Percentiles rank a stretch among this genome's conserved stretches.
Conservation (phyloP, 2,888 invertebrate genomes). For the Watsonalla cultraria region DNA sequence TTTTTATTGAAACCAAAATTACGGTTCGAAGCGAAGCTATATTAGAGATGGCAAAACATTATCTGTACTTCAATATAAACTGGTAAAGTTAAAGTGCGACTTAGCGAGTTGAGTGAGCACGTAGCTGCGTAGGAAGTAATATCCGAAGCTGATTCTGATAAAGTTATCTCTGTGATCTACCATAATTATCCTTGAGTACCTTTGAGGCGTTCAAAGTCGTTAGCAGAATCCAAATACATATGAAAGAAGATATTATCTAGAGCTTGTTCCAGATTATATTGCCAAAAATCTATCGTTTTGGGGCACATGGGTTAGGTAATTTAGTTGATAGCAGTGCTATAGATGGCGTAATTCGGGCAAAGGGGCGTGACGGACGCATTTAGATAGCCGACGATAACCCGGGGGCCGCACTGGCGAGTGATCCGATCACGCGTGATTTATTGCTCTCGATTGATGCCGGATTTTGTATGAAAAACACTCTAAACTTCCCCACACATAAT, state of each 20-base stretch:
- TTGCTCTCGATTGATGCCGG: conserved; percentile 16
- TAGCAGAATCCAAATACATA: too few species aligned
- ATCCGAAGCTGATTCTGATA: too few species aligned
- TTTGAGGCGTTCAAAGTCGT: too few species aligned
- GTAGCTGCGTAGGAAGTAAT: too few species aligned
- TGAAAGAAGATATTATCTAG: neutral
- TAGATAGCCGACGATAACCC: conserved; percentile 37
- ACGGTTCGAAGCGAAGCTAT: too few species aligned
- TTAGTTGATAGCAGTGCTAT: conserved; percentile 14
- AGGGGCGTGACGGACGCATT: conserved; percentile 31
- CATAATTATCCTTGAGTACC: too few species aligned
- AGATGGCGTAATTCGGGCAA: conserved; percentile 16
- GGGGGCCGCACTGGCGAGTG: conserved; percentile 19
- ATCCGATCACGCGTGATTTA: conserved; percentile 37
- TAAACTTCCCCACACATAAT: neutral
- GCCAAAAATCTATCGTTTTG: neutral
- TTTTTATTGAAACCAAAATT: too few species aligned
- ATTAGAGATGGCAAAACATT: too few species aligned
- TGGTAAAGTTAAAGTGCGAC: too few species aligned
- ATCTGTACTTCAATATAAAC: too few species aligned
- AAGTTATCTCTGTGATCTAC: too few species aligned
- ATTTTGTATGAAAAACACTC: conserved; percentile 14
- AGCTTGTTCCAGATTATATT: neutral
- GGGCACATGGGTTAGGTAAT: neutral
- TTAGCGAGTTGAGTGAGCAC: too few species aligned